Evolutionary conservation across 2,888 invertebrate species (phyloP).

Genomic region (Homarus gammarus): DNA sequence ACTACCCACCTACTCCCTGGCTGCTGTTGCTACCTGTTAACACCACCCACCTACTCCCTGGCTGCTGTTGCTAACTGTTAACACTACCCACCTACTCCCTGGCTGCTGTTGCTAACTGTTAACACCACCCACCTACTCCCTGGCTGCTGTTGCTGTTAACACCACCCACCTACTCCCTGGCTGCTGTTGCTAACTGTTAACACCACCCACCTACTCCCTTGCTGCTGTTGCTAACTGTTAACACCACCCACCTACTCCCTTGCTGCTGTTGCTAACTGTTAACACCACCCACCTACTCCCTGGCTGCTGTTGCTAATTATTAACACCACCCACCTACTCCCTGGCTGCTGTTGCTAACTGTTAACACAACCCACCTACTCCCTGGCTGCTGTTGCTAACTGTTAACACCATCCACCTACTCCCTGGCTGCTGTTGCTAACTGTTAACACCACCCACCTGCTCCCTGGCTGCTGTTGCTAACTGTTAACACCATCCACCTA

Average conservation of each 20-base stretch:
- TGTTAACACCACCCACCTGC: background rate
- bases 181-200: background rate
- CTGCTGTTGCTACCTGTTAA: background rate
- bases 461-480: background rate
- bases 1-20: background rate
- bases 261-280: background rate
- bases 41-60: background rate
- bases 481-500: background rate
- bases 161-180: background rate
- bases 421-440: too few species aligned
- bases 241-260: background rate
- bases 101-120: constrained; percentile 2
- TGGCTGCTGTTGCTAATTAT: background rate
- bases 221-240: background rate
- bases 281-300: background rate
- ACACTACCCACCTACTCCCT: background rate
- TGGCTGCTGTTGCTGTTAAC: background rate
- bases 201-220: background rate
- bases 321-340: background rate
- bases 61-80: background rate
- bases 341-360: background rate
- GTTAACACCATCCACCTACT: background rate
- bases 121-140: background rate
- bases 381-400: background rate
- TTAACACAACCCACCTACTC: background rate